A percentile compares a stretch with the other conserved stretches of the same genome.
phyloP scores from a whole-genome alignment of 2,888 invertebrate species.

The Chymomyza fuscimana region DNA sequence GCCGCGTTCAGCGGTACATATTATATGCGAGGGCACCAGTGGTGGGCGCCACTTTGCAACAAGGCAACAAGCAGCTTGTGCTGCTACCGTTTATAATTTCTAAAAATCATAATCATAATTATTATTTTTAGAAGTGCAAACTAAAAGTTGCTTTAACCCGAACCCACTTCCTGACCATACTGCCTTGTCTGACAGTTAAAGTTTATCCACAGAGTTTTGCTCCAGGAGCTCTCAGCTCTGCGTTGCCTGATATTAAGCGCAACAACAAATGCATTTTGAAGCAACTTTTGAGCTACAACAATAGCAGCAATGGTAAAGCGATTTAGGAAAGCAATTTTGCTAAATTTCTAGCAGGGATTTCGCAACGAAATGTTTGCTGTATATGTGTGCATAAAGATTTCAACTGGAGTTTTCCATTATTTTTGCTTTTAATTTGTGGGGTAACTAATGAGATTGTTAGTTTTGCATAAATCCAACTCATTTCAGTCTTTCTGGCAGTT shows the following conservation, averaged over 20 bases:
- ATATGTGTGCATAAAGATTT: neutral
- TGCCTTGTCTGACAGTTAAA: conserved; percentile 17
- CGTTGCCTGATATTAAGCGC: neutral
- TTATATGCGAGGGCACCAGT: conserved; percentile 13
- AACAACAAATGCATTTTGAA: neutral
- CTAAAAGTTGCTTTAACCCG: conserved; percentile 55
- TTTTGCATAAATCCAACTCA: neutral
- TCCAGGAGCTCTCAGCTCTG: conserved; percentile 10
- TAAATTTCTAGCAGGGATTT: neutral
- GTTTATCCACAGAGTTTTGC: conserved; percentile 44
- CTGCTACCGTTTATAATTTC: conserved; percentile 37
- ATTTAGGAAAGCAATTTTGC: neutral
- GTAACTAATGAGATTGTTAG: neutral
- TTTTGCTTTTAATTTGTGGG: neutral
- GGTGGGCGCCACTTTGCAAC: conserved; percentile 18
- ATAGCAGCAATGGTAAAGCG: conserved; percentile 12
- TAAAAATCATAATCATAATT: conserved; percentile 65
- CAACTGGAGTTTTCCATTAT: neutral
- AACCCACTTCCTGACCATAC: conserved; percentile 1
- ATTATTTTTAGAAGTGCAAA: conserved; percentile 61
- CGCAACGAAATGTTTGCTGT: neutral
- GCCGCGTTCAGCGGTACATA: too few relatives aligned
- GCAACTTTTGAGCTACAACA: conserved; percentile 24
- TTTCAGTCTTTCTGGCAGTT: too few relatives aligned
- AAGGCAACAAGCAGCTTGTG: conserved; percentile 23